These are phyloP conservation scores for Reticulitermes lucifugus DNA, from an alignment of 2,888 invertebrate species.

Conservation along the genomic window DNA sequence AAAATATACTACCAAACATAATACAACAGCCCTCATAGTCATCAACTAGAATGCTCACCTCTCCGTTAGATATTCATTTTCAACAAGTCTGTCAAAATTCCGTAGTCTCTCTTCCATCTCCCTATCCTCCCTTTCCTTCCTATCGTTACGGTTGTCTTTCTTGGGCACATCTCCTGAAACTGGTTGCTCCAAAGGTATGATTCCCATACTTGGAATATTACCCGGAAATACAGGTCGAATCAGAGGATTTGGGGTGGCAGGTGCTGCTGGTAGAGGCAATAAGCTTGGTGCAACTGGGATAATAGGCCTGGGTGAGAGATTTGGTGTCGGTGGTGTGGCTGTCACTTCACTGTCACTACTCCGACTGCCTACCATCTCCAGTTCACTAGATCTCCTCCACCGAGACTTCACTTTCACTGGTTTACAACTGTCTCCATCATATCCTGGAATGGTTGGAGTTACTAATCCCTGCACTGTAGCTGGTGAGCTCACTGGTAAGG, in stretches of 20 bases:
- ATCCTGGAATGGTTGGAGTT: slow-evolving; percentile 57
- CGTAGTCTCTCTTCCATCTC: slow-evolving; percentile 74
- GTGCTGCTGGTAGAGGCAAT: slow-evolving; percentile 58
- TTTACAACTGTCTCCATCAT: slow-evolving; percentile 65
- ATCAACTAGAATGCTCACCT: slow-evolving; percentile 64
- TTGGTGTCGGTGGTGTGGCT: slow-evolving; percentile 50
- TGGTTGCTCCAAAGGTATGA: slow-evolving; percentile 50
- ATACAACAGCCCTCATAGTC: background rate
- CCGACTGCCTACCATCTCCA: slow-evolving; percentile 70
- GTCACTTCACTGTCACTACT: slow-evolving; percentile 52
- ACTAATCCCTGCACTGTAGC: slow-evolving; percentile 54
- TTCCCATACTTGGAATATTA: slow-evolving; percentile 18
- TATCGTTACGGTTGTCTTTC: slow-evolving; percentile 52
- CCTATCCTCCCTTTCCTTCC: slow-evolving; percentile 61
- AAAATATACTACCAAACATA: background rate
- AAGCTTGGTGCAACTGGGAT: slow-evolving; percentile 44
- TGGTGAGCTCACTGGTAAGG: slow-evolving; percentile 56
- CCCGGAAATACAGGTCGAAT: slow-evolving; percentile 58
- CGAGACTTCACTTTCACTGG: slow-evolving; percentile 84
- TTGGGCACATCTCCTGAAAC: slow-evolving; percentile 51
- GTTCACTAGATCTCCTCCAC: slow-evolving; percentile 81
- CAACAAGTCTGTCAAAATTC: slow-evolving; percentile 83
- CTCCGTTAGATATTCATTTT: slow-evolving; percentile 88
- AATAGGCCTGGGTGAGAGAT: slow-evolving; percentile 49
- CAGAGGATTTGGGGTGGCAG: slow-evolving; percentile 62